Conservation (phyloP, 1,140 invertebrate genomes). For the Heliconius hewitsoni region DNA sequence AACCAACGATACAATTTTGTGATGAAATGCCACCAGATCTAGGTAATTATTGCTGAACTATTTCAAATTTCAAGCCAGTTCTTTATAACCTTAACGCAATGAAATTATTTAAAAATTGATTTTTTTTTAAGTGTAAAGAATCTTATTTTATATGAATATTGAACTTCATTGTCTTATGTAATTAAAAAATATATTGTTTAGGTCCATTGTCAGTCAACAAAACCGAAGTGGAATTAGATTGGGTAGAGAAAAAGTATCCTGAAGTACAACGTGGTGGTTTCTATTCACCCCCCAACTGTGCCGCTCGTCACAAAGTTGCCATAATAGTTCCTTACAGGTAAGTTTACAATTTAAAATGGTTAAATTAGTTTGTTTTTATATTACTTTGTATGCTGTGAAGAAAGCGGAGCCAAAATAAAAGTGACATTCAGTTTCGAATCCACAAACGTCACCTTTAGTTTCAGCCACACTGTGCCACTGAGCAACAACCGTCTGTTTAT, state of each 20-base stretch:
- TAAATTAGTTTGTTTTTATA: slow-evolving; percentile 29
- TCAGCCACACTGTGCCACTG: no score
- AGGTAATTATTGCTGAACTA: slow-evolving; percentile 46
- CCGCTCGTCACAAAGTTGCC: slow-evolving; percentile 89
- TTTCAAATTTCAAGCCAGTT: no score
- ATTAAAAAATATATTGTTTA: slow-evolving; percentile 40
- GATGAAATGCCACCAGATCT: slow-evolving; percentile 63
- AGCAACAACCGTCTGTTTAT: no score
- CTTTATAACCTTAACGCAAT: no score
- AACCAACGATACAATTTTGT: slow-evolving; percentile 58
- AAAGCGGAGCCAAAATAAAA: no score
- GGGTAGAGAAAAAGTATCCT: slow-evolving; percentile 69
- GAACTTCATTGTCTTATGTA: neutral
- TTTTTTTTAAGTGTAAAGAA: neutral
- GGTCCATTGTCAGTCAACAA: slow-evolving; percentile 74
- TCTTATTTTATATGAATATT: neutral
- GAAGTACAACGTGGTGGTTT: slow-evolving; percentile 85
- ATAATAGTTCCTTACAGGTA: slow-evolving; percentile 92
- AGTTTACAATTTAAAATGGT: neutral
- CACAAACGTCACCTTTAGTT: no score
- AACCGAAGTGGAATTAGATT: slow-evolving; percentile 70
- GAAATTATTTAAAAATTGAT: no score
- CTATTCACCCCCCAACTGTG: slow-evolving; percentile 89
- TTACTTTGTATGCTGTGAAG: no score
- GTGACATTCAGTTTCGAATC: no score